A percentile compares a stretch with the other conserved stretches of the same genome.
Conservation (phyloP, 1,140 invertebrate genomes). For the Gryon sp. region DNA sequence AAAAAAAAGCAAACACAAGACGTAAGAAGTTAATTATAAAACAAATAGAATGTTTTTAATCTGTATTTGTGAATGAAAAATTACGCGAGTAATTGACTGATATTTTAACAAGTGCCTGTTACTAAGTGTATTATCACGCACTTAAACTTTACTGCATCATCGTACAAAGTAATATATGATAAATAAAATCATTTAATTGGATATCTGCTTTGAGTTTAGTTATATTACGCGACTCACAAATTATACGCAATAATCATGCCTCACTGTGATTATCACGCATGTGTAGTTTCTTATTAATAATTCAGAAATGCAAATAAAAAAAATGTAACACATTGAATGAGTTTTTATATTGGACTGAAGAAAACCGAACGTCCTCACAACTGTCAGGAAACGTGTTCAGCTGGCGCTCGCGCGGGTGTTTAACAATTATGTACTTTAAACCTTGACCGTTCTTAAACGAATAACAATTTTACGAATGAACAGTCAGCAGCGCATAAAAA, state of each 20-base stretch:
- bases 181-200: conserved; percentile 16
- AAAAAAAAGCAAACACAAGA: conserved; percentile 13
- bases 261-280: too few relatives aligned
- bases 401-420: conserved; percentile 7
- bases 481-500: conserved; percentile 15
- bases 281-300: conserved; percentile 28
- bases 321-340: conserved; percentile 15
- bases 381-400: conserved; percentile 17
- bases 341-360: conserved; percentile 12
- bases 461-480: conserved; percentile 20
- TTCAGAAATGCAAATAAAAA: conserved; percentile 36
- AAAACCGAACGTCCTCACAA: conserved; percentile 16
- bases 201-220: not conserved
- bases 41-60: conserved; percentile 16
- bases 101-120: conserved; percentile 28
- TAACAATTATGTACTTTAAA: conserved; percentile 36
- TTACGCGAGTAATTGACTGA: conserved; percentile 33
- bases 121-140: conserved; percentile 43
- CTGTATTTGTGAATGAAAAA: conserved; percentile 31
- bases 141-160: conserved; percentile 34
- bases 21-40: not conserved
- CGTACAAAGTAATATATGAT: conserved; percentile 29
- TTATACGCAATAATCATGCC: conserved; percentile 49
- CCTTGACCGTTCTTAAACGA: conserved; percentile 38
- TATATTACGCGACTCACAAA: conserved; percentile 33